Conservation (phyloP, 2,797 vertebrate genomes). For the Channallabes apus region DNA sequence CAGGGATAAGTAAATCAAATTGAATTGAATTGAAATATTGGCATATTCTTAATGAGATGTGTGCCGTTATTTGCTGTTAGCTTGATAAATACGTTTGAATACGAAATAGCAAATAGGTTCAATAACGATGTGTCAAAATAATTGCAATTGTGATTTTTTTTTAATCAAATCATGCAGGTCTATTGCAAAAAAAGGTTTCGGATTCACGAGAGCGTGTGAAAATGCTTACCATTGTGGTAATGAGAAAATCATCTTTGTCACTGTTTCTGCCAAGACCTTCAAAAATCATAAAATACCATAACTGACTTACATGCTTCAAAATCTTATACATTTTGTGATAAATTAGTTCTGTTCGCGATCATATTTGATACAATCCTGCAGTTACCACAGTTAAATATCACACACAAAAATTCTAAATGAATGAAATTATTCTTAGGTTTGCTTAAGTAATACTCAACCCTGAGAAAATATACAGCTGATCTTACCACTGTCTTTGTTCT, state of each 20-base stretch:
- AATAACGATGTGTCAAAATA: too few species aligned
- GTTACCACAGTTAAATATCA: not conserved
- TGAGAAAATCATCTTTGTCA: constrained; percentile 85
- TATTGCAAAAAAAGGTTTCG: not conserved
- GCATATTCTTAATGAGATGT: too few species aligned
- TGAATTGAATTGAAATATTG: too few species aligned
- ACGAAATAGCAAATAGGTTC: too few species aligned
- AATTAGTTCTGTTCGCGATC: not conserved
- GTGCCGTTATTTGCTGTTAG: too few species aligned
- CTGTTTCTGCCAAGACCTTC: constrained; percentile 77
- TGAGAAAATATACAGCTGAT: too few species aligned
- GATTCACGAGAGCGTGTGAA: not conserved
- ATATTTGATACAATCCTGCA: not conserved
- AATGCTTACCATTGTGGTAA: constrained; percentile 88
- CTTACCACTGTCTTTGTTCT: constrained; percentile 81
- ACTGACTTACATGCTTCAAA: not conserved
- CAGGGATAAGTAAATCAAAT: too few species aligned
- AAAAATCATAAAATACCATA: constrained; percentile 43
- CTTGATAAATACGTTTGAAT: too few species aligned
- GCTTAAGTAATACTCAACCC: too few species aligned
- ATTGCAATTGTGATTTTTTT: too few species aligned
- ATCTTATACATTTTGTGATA: not conserved
- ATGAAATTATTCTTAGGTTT: not conserved
- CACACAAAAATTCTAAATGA: not conserved
- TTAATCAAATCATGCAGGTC: too few species aligned